Evolutionary conservation across 2,888 invertebrate genomes (phyloP).

Genomic region (Alentia gelatinosa): DNA sequence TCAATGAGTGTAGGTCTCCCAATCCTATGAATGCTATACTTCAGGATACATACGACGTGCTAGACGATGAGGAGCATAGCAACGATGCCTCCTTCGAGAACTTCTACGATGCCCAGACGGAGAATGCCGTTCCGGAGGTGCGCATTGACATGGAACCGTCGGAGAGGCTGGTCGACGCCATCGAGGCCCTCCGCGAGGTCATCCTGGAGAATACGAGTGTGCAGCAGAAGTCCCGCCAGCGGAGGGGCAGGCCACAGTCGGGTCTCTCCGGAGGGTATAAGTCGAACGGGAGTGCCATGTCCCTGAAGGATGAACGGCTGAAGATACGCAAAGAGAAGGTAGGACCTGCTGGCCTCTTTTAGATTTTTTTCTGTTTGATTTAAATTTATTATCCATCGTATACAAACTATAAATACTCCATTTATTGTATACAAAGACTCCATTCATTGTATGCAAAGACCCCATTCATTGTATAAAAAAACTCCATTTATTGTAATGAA

Average conservation of each 20-base stretch:
- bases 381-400: no score
- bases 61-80: conserved; percentile 46
- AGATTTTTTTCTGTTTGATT: no score
- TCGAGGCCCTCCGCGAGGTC: conserved; percentile 65
- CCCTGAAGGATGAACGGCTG: conserved; percentile 64
- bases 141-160: conserved; percentile 58
- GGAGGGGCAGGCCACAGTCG: conserved; percentile 46
- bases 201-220: conserved; percentile 67
- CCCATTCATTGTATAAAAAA: no score
- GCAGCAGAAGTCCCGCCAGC: conserved; percentile 57
- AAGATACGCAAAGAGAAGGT: conserved; percentile 66
- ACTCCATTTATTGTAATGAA: no score
- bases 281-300: conserved; percentile 50
- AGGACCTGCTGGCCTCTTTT: neutral
- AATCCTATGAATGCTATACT: conserved; percentile 49
- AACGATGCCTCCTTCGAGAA: conserved; percentile 57
- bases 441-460: no score
- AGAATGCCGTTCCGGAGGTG: conserved; percentile 56
- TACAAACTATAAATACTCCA: no score
- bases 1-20: neutral
- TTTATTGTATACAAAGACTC: no score
- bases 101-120: conserved; percentile 55
- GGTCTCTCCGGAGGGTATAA: conserved; percentile 44
- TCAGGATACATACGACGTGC: conserved; percentile 55
- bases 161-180: conserved; percentile 66